phyloP scores from a whole-genome alignment of 2,113 vertebrate genomes.

The Hypocryptadius cinnamomeus region DNA sequence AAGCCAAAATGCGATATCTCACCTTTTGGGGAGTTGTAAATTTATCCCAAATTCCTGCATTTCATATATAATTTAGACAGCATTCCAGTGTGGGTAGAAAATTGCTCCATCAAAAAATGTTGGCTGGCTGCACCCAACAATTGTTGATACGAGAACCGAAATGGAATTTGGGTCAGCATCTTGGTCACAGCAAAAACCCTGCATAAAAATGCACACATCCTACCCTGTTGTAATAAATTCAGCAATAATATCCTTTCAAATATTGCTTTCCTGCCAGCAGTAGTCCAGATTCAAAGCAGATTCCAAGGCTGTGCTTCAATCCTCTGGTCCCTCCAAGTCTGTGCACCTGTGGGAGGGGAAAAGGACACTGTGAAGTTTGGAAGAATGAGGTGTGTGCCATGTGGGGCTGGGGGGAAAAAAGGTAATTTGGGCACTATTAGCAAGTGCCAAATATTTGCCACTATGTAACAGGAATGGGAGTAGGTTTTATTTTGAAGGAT shows the following conservation, averaged over 20 bases:
- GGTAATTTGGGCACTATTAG: not conserved
- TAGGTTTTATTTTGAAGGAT: not conserved
- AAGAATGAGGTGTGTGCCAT: not conserved
- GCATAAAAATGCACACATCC: not conserved
- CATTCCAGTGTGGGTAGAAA: not conserved
- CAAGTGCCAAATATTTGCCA: slow-evolving; percentile 25
- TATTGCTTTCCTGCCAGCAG: not conserved
- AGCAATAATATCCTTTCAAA: not conserved
- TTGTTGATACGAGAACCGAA: not conserved
- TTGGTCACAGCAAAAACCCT: not conserved
- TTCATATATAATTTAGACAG: not conserved
- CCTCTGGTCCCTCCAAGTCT: not conserved
- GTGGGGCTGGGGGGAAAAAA: not conserved
- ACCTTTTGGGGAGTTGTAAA: slow-evolving; percentile 12
- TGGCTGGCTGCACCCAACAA: not conserved
- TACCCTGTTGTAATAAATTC: not conserved
- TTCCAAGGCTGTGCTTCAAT: not conserved
- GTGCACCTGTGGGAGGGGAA: not conserved
- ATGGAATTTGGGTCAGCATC: not conserved
- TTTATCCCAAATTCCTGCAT: not conserved
- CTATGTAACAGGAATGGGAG: not conserved
- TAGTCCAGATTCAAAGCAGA: not conserved
- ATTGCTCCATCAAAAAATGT: not conserved
- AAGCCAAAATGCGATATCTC: not conserved
- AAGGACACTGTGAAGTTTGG: not conserved